phyloP scores from a whole-genome alignment of 2,888 invertebrate species.

The Sipha maydis region DNA sequence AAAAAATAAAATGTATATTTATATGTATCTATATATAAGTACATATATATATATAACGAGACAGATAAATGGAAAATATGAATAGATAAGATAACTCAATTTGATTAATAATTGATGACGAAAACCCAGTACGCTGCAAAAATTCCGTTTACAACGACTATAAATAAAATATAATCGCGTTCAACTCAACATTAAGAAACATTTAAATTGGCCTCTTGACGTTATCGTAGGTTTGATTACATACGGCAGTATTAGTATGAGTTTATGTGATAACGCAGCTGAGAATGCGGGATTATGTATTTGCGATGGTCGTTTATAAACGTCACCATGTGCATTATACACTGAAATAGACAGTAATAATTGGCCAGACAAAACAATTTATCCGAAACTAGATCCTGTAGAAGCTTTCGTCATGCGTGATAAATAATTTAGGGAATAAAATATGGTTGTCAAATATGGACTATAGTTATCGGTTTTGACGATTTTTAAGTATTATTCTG shows the following conservation, averaged over 20 bases:
- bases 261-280: background rate
- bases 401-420: background rate
- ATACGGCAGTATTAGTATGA: background rate
- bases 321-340: background rate
- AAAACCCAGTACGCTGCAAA: background rate
- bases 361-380: background rate
- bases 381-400: background rate
- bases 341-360: background rate
- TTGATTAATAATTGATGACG: background rate
- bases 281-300: background rate
- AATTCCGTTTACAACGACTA: background rate
- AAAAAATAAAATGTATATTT: background rate
- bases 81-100: background rate
- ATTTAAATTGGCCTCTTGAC: background rate
- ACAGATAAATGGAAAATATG: background rate
- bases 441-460: background rate
- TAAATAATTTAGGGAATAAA: background rate
- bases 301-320: background rate
- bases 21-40: background rate
- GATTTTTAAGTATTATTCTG: no score
- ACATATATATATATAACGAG: background rate
- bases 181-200: background rate
- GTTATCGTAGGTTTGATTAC: background rate
- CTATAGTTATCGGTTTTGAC: background rate
- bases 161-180: slow-evolving; percentile 4